Percentiles rank a stretch among this genome's conserved stretches.
Evolutionary conservation across 2,113 vertebrate species (phyloP).

Genomic region (Peromyscus polionotus): DNA sequence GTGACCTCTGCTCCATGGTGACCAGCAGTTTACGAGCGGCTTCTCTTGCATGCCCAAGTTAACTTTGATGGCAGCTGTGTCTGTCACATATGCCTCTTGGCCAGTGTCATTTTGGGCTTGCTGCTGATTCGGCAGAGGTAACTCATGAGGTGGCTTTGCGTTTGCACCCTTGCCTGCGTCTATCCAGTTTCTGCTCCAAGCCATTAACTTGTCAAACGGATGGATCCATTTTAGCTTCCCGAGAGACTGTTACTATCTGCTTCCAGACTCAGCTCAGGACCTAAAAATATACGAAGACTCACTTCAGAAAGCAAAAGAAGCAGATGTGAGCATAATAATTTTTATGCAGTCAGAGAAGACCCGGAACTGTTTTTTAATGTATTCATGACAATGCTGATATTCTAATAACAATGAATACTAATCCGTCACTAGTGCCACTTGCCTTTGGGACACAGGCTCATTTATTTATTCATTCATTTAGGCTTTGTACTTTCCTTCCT

Average conservation of each 20-base stretch:
- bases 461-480: background rate
- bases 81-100: background rate
- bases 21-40: background rate
- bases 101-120: background rate
- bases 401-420: background rate
- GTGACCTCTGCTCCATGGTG: background rate
- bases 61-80: background rate
- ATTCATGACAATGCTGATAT: background rate
- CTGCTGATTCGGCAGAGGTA: background rate
- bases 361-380: background rate
- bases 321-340: background rate
- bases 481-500: slow-evolving; percentile 19
- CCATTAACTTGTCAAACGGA: background rate
- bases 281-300: background rate
- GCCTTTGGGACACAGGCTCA: background rate
- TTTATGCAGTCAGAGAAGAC: background rate
- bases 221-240: background rate
- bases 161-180: background rate
- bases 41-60: background rate
- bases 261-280: slow-evolving; percentile 5
- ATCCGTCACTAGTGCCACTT: background rate
- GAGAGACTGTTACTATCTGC: background rate
- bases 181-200: background rate
- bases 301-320: background rate
- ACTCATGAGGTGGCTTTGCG: background rate